These are phyloP conservation scores for Zaprionus africanus DNA, from an alignment of 1,140 invertebrate genomes.

Conservation along the genomic window DNA sequence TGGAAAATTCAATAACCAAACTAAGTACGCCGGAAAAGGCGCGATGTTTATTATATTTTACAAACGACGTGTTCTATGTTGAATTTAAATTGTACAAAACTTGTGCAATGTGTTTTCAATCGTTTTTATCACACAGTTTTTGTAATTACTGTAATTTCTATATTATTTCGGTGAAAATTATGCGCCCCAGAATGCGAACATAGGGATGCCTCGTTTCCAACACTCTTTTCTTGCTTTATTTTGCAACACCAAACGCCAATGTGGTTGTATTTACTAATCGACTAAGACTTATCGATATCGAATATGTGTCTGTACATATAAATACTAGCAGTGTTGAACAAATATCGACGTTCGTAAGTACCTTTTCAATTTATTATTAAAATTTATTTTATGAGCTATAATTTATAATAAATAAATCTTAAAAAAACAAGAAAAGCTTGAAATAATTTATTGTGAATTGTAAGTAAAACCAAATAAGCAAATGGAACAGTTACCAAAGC, in stretches of 20 bases:
- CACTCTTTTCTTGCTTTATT: constrained; percentile 19
- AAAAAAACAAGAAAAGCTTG: background rate
- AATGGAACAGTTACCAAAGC: background rate
- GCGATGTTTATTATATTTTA: background rate
- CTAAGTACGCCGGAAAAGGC: constrained; percentile 24
- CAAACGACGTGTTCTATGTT: background rate
- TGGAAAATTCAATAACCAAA: constrained; percentile 51
- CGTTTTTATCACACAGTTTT: constrained; percentile 3
- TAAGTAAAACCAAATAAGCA: background rate
- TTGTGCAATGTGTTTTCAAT: background rate
- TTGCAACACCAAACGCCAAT: constrained; percentile 21
- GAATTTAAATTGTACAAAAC: background rate
- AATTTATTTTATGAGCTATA: background rate
- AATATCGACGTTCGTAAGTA: background rate
- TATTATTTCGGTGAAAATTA: constrained; percentile 50
- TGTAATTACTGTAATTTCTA: constrained; percentile 11
- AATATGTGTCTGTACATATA: background rate
- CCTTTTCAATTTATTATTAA: background rate
- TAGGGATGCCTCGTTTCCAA: constrained; percentile 39
- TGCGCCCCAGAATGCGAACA: constrained; percentile 52
- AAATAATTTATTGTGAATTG: background rate
- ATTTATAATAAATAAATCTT: background rate
- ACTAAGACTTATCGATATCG: constrained; percentile 4
- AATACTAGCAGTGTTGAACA: background rate
- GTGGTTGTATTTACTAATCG: constrained; percentile 15